phyloP scores from a whole-genome alignment of 2,113 vertebrate species.

The Jaculus jaculus region DNA sequence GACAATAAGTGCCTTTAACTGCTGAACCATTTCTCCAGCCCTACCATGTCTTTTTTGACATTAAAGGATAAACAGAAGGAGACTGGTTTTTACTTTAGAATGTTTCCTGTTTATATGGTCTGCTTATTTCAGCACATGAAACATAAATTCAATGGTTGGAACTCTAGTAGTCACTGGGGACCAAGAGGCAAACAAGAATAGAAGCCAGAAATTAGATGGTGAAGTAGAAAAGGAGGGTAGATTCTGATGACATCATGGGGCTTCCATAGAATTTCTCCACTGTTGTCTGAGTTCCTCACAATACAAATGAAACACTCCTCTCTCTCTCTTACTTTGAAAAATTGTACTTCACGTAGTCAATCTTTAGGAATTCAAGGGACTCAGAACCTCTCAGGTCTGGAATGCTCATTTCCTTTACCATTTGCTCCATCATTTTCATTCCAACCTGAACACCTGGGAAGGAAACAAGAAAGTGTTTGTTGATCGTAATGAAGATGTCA shows the following conservation, averaged over 20 bases:
- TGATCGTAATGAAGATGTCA: background rate
- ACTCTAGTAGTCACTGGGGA: background rate
- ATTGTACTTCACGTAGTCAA: conserved; percentile 77
- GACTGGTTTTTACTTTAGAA: too few relatives aligned
- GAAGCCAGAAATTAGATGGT: background rate
- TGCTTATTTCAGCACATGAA: background rate
- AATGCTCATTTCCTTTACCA: conserved; percentile 61
- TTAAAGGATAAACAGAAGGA: too few relatives aligned
- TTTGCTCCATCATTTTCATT: conserved; percentile 53
- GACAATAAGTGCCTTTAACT: too few relatives aligned
- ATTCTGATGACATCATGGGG: background rate
- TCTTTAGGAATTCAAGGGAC: conserved; percentile 72
- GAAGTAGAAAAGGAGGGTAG: background rate
- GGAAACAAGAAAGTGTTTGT: background rate
- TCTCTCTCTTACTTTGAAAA: conserved; percentile 77
- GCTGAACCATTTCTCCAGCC: too few relatives aligned
- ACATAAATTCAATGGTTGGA: background rate
- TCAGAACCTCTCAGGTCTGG: conserved; percentile 71
- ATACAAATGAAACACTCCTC: background rate
- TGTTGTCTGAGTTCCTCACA: background rate
- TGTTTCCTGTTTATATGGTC: too few relatives aligned
- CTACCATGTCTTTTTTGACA: too few relatives aligned
- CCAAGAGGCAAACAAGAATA: background rate
- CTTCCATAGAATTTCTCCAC: background rate
- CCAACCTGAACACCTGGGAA: conserved; percentile 68